Evolutionary conservation across 2,888 invertebrate species (phyloP).

Genomic region (Operophtera brumata): DNA sequence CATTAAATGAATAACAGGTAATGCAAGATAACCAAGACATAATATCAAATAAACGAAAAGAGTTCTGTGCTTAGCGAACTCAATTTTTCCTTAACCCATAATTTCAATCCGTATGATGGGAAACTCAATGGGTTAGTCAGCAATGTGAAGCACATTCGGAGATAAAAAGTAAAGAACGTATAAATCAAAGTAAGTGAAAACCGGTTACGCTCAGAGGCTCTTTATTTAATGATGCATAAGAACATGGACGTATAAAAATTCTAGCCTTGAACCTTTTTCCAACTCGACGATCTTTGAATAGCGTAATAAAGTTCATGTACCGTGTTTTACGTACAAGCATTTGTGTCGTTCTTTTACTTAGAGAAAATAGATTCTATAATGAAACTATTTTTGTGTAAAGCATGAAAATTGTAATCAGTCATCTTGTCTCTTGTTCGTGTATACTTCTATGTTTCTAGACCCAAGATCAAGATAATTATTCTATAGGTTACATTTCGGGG

Average conservation of each 20-base stretch:
- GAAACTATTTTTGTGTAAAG: neutral
- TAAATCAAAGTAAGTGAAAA: constrained; percentile 21
- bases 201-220: constrained; percentile 13
- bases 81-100: neutral
- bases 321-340: constrained; percentile 11
- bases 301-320: constrained; percentile 27
- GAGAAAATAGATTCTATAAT: neutral
- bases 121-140: constrained; percentile 10
- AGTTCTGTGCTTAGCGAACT: neutral
- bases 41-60: neutral
- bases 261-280: constrained; percentile 35
- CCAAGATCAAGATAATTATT: too few relatives aligned
- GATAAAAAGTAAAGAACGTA: constrained; percentile 17
- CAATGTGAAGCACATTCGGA: constrained; percentile 11
- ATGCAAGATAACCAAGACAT: too few relatives aligned
- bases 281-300: constrained; percentile 18
- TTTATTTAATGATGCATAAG: constrained; percentile 25
- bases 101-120: constrained; percentile 10
- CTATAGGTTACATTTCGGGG: too few relatives aligned
- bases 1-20: too few relatives aligned
- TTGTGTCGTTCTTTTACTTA: neutral
- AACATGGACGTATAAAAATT: constrained; percentile 21
- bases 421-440: too few relatives aligned
- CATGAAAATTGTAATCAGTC: too few relatives aligned
- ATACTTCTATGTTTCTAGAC: too few relatives aligned